These are phyloP conservation scores for Nibea coibor DNA, from an alignment of 2,113 vertebrate genomes.

Conservation along the genomic window DNA sequence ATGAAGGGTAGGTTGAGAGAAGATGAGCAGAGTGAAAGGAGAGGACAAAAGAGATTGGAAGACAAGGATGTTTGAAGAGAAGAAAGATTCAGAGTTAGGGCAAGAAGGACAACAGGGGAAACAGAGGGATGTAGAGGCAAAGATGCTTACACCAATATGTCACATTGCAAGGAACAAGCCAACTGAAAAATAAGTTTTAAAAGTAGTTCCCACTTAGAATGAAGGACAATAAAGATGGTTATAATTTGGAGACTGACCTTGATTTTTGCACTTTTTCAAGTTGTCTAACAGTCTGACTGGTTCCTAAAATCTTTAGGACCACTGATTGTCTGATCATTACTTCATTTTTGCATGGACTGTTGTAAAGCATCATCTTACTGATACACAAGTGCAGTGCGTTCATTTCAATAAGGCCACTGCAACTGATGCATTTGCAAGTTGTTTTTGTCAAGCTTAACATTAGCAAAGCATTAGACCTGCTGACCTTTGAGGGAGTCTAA, in stretches of 20 bases:
- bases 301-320: background rate
- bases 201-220: background rate
- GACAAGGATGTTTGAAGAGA: background rate
- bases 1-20: slow-evolving; percentile 16
- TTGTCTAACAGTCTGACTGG: background rate
- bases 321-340: background rate
- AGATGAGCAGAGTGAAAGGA: slow-evolving; percentile 3
- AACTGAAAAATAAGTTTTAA: background rate
- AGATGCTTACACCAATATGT: background rate
- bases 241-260: background rate
- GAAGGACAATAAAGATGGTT: background rate
- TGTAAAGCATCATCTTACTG: background rate
- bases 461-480: background rate
- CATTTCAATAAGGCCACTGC: background rate
- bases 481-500: background rate
- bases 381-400: background rate
- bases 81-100: slow-evolving; percentile 1
- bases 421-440: background rate
- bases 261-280: background rate
- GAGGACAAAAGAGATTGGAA: slow-evolving; percentile 7
- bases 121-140: background rate
- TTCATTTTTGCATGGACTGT: background rate
- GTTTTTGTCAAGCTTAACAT: background rate
- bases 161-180: background rate
- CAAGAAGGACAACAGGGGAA: background rate